Conservation (phyloP, 2,888 invertebrate species). For the Cheilosia scutellata region DNA sequence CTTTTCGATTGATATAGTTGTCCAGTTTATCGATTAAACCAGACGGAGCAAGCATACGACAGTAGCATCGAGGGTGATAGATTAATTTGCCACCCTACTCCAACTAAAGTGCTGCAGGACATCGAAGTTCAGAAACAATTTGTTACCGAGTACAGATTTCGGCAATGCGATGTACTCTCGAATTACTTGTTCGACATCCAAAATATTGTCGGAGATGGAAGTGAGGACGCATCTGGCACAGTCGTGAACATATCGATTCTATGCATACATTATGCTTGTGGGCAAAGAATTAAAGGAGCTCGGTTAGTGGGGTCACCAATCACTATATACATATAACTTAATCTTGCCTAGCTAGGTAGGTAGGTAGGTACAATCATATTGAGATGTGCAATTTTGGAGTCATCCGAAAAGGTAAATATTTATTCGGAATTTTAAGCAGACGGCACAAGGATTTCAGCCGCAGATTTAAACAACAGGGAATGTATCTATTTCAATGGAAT, state of each 20-base stretch:
- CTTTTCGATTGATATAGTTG: background rate
- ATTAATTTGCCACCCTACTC: slow-evolving; percentile 11
- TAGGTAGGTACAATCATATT: background rate
- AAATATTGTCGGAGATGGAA: slow-evolving; percentile 7
- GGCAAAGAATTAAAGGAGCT: no score
- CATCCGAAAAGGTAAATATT: background rate
- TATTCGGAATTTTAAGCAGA: background rate
- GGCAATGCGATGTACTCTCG: slow-evolving; percentile 3
- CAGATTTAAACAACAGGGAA: no score
- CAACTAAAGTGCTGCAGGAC: background rate
- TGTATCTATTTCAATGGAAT: background rate
- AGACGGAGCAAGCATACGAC: background rate
- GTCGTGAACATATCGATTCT: background rate
- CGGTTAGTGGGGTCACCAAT: background rate
- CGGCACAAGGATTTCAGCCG: no score
- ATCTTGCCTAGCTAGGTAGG: background rate
- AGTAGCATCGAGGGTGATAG: slow-evolving; percentile 6
- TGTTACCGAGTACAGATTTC: slow-evolving; percentile 4
- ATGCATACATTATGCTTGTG: background rate
- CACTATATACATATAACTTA: background rate
- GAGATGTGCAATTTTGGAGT: background rate
- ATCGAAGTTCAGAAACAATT: background rate
- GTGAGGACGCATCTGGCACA: background rate
- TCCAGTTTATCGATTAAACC: background rate
- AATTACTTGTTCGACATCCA: slow-evolving; percentile 7